Evolutionary conservation across 2,113 vertebrate genomes (phyloP).

Genomic region (Uria aalge): DNA sequence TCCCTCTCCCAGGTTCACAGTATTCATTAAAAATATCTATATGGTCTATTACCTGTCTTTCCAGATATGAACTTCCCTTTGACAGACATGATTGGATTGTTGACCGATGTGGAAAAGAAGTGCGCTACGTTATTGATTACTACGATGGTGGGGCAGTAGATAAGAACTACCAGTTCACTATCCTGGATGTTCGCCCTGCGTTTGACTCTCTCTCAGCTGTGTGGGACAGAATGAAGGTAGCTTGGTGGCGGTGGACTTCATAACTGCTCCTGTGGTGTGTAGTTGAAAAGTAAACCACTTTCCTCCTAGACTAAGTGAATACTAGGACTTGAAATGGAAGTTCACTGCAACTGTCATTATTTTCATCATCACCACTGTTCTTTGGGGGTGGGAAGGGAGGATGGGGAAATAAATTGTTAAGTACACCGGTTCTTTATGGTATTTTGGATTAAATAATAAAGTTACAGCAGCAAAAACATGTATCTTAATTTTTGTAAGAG

Average conservation of each 20-base stretch:
- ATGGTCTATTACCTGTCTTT: background rate
- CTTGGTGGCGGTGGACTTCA: slow-evolving; percentile 96
- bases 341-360: background rate
- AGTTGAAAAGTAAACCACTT: background rate
- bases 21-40: background rate
- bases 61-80: slow-evolving; percentile 92
- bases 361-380: background rate
- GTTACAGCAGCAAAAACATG: background rate
- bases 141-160: slow-evolving; percentile 88
- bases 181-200: slow-evolving; percentile 92
- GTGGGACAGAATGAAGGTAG: slow-evolving; percentile 95
- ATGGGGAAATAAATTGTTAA: background rate
- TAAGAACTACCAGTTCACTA: slow-evolving; percentile 88
- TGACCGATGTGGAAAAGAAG: slow-evolving; percentile 91
- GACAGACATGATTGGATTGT: slow-evolving; percentile 96
- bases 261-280: slow-evolving; percentile 45
- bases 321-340: background rate
- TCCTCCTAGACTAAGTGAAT: background rate
- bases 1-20: background rate
- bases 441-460: slow-evolving; percentile 15
- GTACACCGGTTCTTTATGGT: background rate
- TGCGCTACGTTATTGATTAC: slow-evolving; percentile 94
- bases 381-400: background rate
- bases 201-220: slow-evolving; percentile 87
- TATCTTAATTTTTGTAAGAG: slow-evolving; percentile 16